Evolutionary conservation across 2,113 vertebrate species (phyloP), one percentile per base, ranked within the genome.

Genomic region (Phoxinus phoxinus): DNA sequence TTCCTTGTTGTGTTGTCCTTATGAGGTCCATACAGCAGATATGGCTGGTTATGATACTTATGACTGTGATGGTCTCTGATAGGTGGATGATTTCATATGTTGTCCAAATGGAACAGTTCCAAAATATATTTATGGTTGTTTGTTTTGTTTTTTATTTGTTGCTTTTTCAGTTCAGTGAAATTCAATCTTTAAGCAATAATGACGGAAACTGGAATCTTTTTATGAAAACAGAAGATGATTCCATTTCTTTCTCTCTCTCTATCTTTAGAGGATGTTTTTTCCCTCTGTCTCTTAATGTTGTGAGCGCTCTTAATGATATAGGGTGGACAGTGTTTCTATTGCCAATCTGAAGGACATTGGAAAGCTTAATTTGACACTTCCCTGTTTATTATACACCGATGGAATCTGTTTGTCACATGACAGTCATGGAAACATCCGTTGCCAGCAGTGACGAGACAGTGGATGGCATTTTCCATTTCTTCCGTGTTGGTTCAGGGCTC

Each of bases 181-280:
- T 85, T 80, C 75, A 35, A 48, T 83, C 81, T 56, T 83, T 83
- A 72, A 83, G 81, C 81, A 83, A 83, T 83, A 83, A 83, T 56
- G 30, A 53, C 21, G 4, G 81, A 83, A 56, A 83, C 46, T 71
- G 80, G 65, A 83, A 37, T 15, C 30, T 41, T 53, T 72, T 58
- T 58, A 71, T 27, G 44, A 72, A 69, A 83, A 58, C 32, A 2
- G 65, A 83, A 19, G 65, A 72, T 37, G n/a, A 83, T 53, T 72
- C 23, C 61, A 63, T 86, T 73, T 21, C 51, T 74, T 63, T 44
- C 69, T 61, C 23, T 83, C 48, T 46, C 41, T 73, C 17, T 67
- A 35, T 71, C 74, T 80, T 53, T 15, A 30, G 48, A 12, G 3
- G 37, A 27, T 51, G 48, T 35, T 53, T 71, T 32, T n/a, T 83